These are phyloP conservation scores for Odiellus spinosus DNA, from an alignment of 2,888 invertebrate species.

Conservation along the genomic window DNA sequence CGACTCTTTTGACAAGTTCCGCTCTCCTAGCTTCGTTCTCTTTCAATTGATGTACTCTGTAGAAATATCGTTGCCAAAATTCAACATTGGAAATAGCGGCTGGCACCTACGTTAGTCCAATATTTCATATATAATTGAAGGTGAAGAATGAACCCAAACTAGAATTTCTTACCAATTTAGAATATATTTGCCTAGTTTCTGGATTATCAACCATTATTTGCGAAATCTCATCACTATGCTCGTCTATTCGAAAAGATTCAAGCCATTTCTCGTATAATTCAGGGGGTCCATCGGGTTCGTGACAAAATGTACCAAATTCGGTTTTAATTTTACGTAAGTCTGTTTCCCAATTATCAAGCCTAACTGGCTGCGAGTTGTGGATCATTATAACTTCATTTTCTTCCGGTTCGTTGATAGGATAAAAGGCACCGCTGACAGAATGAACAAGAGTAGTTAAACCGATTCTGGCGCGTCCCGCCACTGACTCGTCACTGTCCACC, in stretches of 20 bases:
- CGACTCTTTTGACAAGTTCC: conserved; percentile 40
- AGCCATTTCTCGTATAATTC: conserved; percentile 44
- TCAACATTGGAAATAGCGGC: conserved; percentile 44
- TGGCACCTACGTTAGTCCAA: conserved; percentile 33
- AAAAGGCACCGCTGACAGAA: conserved; percentile 51
- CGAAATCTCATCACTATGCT: conserved; percentile 39
- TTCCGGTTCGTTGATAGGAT: conserved; percentile 45
- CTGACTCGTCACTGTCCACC: conserved; percentile 54
- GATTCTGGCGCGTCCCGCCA: conserved; percentile 52
- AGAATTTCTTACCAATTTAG: conserved; percentile 44
- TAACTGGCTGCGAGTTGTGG: conserved; percentile 48
- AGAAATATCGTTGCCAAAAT: conserved; percentile 70
- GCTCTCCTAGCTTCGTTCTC: conserved; percentile 53
- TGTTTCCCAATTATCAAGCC: conserved; percentile 40
- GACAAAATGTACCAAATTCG: conserved; percentile 42
- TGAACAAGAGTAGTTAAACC: conserved; percentile 53
- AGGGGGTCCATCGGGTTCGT: conserved; percentile 43
- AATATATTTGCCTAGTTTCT: conserved; percentile 42
- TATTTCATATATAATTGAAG: neutral
- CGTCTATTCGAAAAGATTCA: conserved; percentile 37
- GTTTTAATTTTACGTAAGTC: too few relatives aligned
- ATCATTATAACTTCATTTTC: conserved; percentile 51
- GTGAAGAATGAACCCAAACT: too few relatives aligned
- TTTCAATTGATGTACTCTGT: conserved; percentile 59
- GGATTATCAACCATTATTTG: conserved; percentile 44